Conservation (phyloP, 2,888 invertebrate species). For the Atrina japonica region DNA sequence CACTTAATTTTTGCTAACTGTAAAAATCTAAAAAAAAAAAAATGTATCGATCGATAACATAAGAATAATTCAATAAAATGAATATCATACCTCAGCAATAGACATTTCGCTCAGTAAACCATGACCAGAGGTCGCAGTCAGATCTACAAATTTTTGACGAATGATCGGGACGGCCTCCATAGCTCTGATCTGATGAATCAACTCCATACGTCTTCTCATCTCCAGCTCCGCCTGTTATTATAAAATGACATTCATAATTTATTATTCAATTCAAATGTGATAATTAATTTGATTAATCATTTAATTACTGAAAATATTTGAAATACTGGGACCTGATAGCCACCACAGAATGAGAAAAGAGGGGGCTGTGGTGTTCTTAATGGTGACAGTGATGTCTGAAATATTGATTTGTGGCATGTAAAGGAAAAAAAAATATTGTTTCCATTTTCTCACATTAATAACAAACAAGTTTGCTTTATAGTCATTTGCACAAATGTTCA, state of each 20-base stretch:
- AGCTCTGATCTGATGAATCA: constrained; percentile 80
- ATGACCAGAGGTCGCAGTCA: constrained; percentile 76
- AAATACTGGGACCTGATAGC: neutral
- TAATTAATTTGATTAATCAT: too few species aligned
- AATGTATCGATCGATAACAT: neutral
- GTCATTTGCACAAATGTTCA: too few species aligned
- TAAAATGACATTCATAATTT: neutral
- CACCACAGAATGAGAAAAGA: neutral
- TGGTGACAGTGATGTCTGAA: too few species aligned
- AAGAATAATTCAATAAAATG: neutral
- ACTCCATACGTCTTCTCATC: constrained; percentile 79
- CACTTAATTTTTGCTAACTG: too few species aligned
- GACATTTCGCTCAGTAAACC: constrained; percentile 80
- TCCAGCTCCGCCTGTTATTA: constrained; percentile 77
- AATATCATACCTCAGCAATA: constrained; percentile 77
- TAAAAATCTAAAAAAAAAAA: too few species aligned
- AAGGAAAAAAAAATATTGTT: too few species aligned
- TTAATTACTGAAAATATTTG: too few species aligned
- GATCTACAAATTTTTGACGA: constrained; percentile 77
- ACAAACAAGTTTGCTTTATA: too few species aligned
- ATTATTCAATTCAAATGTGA: too few species aligned
- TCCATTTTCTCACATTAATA: too few species aligned
- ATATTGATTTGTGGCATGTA: too few species aligned
- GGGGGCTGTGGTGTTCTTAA: too few species aligned
- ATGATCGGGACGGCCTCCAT: constrained; percentile 78